Base-by-base conservation (phyloP, 2,888 invertebrate genomes). In the Lysandra bellargus region DNA sequence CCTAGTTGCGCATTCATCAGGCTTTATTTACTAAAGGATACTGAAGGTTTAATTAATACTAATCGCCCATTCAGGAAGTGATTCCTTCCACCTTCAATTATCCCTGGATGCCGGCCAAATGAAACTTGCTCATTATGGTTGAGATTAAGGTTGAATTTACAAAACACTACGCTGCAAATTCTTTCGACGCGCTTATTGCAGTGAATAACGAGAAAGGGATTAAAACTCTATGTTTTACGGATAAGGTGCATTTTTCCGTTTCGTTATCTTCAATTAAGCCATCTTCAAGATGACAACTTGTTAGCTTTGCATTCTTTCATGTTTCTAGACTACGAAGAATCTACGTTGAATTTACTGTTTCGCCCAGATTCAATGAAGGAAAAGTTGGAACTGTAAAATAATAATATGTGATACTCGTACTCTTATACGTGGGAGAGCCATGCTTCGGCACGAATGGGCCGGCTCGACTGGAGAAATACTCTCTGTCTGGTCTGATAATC, bases 61-160 rank as follows among this genome's bases (percentile, higher is more conserved):
- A 57, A 76, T 57, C 76, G 57, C 33, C 76, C 78, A 61, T 81
- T 80, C 79, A 30, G 78, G 30, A 79, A 82, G 79, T 76, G 80
- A 83, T 83, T 83, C 81, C 82, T 82, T 81, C 82, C 78, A 80
- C 79, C 72, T 81, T 80, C 80, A 82, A 83, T 83, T 82, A 81
- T 80, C 79, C 80, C 80, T 83, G 83, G 82, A 82, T 30, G 69
- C 73, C 78, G 76, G 80, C 83, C 83, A 83, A 81, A 78, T 81
- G 79, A 77, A 82, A 82, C 82, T 82, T 82, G 80, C 80, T 82
- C 81, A 83, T 83, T 83, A 82, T 80, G 80, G 78, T 79, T 78
- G 81, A 81, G 81, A 82, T 82, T 82, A 81, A 80, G 80, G 78
- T 79, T 33, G 80, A 82, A 81, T 82, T 81, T 81, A 81, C 79